Base-by-base conservation (phyloP, 2,797 vertebrate species). In the Anguilla marmorata region DNA sequence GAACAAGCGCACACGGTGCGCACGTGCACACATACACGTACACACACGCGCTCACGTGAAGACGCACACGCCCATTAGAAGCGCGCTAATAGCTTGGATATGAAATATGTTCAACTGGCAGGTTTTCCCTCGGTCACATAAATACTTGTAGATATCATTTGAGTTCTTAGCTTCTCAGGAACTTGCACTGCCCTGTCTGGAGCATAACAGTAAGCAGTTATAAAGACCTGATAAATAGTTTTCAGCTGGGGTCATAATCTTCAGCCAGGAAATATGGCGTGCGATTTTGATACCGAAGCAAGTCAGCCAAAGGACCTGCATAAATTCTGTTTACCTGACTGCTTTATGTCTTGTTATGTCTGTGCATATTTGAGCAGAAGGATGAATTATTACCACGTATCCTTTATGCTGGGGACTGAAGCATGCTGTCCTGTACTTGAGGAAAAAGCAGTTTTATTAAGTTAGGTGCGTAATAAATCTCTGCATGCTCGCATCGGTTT, bases 121-220 rank as follows among this genome's bases (percentile, higher is more conserved):
- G 52, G 76, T 85, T 60, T 85, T 21, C 79, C 41, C 19, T 48
- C 9, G 48, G 24, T 82, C 79, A 48, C 19, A 82, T 16, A 21
- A 79, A 56, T 86, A 45, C 41, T 86, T 63, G 24, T 84, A 58
- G 91, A 94, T 93, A 93, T 91, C 88, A 92, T 92, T 93, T 92
- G 94, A 91, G 92, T 37, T 30, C 12, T 37, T 37, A 37, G 14
- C 76, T 45, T 19, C 41, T 80, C 16, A 21, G 21, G 76, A 5
- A 80, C 14, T 80, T 80, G 16, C 21, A 9, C 45, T 82, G 79
- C 19, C 45, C 41, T 50, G 16, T 82, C 16, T 50, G 19, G 1
- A 50, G 79, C 30, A 95, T 93, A 94, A 93, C 94, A 85, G 86
- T 88, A 89, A 85, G 33, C 41, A 88, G 85, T 85, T 87, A 85